Conservation (phyloP, 2,113 vertebrate genomes). For the Atherinomorus stipes region DNA sequence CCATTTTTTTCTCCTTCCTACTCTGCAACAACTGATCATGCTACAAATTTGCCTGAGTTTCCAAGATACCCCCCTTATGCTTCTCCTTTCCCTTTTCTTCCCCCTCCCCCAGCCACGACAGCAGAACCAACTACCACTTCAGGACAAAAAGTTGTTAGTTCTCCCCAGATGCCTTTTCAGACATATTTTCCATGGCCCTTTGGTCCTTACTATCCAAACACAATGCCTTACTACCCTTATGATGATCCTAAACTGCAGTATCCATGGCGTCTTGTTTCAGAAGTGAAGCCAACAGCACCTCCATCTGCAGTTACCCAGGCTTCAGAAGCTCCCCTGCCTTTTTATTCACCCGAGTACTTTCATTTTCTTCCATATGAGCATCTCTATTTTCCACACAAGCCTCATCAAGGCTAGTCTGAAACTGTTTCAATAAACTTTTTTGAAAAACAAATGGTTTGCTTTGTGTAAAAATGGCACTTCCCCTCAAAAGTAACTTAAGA, state of each 20-base stretch:
- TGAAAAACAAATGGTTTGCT: background rate
- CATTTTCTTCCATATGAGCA: background rate
- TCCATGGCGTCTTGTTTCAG: background rate
- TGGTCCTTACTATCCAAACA: background rate
- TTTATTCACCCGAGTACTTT: background rate
- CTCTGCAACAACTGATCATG: background rate
- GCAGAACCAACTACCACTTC: background rate
- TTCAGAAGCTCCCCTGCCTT: background rate
- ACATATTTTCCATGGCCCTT: background rate
- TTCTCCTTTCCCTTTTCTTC: too few species aligned
- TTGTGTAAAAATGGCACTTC: too few species aligned
- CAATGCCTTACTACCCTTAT: too few species aligned
- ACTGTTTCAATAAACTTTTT: slow-evolving; percentile 5
- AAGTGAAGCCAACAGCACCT: background rate
- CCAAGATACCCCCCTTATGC: background rate
- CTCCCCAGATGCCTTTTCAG: background rate
- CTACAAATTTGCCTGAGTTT: background rate
- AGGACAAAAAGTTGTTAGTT: background rate
- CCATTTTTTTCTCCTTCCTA: background rate
- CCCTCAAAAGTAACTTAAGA: too few species aligned
- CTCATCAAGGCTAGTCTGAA: background rate
- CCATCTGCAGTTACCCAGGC: background rate
- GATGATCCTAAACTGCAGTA: background rate
- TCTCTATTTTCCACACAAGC: background rate
- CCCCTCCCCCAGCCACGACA: too few species aligned